Evolutionary conservation across 2,797 vertebrate genomes (phyloP).

Genomic region (Cyprinodon diabolis): DNA sequence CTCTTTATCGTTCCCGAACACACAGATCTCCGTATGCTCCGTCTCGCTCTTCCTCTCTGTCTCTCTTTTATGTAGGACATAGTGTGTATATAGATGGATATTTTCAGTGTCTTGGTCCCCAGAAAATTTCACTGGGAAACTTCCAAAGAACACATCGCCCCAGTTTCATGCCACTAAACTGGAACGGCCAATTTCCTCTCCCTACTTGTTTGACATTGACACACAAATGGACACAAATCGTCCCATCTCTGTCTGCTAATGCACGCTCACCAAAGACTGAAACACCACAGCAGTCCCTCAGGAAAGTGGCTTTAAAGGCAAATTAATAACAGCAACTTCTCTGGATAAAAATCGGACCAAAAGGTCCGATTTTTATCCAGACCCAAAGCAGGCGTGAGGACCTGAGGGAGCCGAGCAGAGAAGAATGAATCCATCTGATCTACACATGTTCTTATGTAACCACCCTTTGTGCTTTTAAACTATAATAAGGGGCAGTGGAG

Average conservation of each 20-base stretch:
- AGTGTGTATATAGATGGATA: slow-evolving; percentile 82
- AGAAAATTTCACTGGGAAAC: slow-evolving; percentile 85
- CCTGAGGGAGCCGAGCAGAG: slow-evolving; percentile 23
- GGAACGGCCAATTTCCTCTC: slow-evolving; percentile 80
- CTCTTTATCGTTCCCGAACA: slow-evolving; percentile 51
- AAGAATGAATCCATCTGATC: slow-evolving; percentile 35
- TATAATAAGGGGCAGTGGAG: slow-evolving; percentile 37
- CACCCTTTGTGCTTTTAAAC: slow-evolving; percentile 48
- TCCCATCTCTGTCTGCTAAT: slow-evolving; percentile 12
- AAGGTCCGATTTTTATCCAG: slow-evolving; percentile 24
- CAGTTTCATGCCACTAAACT: slow-evolving; percentile 84
- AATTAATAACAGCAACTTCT: slow-evolving; percentile 17
- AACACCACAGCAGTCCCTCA: background rate
- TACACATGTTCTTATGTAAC: slow-evolving; percentile 53
- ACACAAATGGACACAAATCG: slow-evolving; percentile 52
- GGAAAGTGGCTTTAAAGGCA: background rate
- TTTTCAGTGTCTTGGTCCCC: slow-evolving; percentile 85
- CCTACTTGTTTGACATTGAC: slow-evolving; percentile 67
- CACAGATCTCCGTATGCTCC: slow-evolving; percentile 32
- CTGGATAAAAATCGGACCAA: slow-evolving; percentile 25
- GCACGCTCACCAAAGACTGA: background rate
- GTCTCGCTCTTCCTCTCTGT: slow-evolving; percentile 19
- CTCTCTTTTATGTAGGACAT: slow-evolving; percentile 83
- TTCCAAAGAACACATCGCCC: slow-evolving; percentile 86
- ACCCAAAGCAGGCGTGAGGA: background rate